Evolutionary conservation across 2,797 vertebrate genomes (phyloP), one percentile per base, ranked within the genome.

Genomic region (Poeciliopsis infans): DNA sequence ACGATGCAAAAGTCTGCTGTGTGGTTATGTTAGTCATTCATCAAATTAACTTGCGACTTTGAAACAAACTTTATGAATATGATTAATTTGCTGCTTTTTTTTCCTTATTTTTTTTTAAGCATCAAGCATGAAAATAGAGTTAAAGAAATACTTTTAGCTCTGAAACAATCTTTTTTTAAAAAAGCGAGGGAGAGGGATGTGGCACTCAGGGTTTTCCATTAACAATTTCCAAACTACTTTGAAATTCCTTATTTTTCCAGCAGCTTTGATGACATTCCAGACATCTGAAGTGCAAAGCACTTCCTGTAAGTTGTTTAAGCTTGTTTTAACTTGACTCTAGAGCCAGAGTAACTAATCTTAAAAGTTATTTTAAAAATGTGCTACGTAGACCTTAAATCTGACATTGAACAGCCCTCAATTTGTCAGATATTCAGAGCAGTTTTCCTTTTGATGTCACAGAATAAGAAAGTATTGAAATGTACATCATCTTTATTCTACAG

Each of bases 101-200:
- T 7, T 41, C 1, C 1, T 7, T 11, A 3, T 45, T 13, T 64
- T 77, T 86, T 64, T 47, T 86, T 46, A 82, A 88, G 86, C 85
- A 92, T 78, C 87, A 75, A 76, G 72, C 70, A 78, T 68, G 33
- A 78, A 64, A 80, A 18, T 74, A 25, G 47, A 70, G 75, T 31
- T 33, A 66, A 59, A 76, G 8, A 45, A 70, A 61, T 36, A 39
- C 33, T 31, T 53, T 31, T 59, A 76, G 61, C 20, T 55, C 72
- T 61, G 76, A 55, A 55, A 76, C 49, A 71, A 68, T 72, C 61
- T 76, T 1, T 0, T 0, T 39, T 41, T 1, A 33, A 7, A 33
- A 39, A 45, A 74, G 75, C 59, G 3, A 53, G 20, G 23, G 15
- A 8, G 23, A 25, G 23, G 51, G 73, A 79, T 20, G 81, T 89